These are phyloP conservation scores for Erpornis zantholeuca DNA, from an alignment of 2,113 vertebrate genomes.

Conservation along the genomic window DNA sequence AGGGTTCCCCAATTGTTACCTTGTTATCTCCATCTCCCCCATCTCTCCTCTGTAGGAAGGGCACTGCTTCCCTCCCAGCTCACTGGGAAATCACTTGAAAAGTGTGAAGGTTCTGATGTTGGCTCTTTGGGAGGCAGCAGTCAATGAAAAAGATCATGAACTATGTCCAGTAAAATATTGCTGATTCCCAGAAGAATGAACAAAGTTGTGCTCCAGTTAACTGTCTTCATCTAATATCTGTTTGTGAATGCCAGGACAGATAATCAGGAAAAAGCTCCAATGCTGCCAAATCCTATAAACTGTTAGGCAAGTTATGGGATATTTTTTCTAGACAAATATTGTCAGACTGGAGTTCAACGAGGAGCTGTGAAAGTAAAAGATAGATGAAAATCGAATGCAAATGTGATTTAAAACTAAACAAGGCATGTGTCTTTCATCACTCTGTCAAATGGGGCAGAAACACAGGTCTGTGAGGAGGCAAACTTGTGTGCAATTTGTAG, in stretches of 20 bases:
- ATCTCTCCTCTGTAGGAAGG: neutral
- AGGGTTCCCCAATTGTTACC: neutral
- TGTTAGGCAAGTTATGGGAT: neutral
- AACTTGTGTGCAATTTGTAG: neutral
- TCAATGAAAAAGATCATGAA: neutral
- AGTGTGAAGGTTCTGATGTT: neutral
- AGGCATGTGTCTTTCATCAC: neutral
- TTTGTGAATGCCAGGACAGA: neutral
- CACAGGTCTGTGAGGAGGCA: neutral
- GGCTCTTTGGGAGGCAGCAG: neutral
- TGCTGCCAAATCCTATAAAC: neutral
- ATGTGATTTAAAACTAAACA: neutral
- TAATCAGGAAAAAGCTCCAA: neutral
- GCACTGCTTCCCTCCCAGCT: neutral
- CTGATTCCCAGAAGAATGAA: neutral
- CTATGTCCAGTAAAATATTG: neutral
- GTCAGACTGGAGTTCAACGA: neutral
- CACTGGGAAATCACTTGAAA: neutral
- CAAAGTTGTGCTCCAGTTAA: neutral
- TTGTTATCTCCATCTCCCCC: neutral
- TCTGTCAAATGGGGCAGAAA: slow-evolving; percentile 21
- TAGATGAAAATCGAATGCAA: neutral
- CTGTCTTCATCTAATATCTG: neutral
- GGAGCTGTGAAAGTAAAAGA: neutral
- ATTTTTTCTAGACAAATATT: neutral